Percentiles rank a stretch among this genome's conserved stretches.
phyloP scores from a whole-genome alignment of 2,888 invertebrate species.

The Lampropteryx suffumata region DNA sequence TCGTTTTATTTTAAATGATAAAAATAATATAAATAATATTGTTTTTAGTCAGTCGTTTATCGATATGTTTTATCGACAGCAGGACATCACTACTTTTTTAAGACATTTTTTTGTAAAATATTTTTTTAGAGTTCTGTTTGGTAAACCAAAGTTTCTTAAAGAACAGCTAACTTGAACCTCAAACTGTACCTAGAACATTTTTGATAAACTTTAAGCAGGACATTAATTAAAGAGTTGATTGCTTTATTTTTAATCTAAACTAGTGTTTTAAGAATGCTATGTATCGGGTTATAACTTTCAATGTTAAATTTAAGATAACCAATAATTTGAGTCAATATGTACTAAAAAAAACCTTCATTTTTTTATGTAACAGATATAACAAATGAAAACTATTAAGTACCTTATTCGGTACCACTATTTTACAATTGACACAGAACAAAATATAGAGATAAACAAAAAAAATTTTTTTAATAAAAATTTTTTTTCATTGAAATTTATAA shows the following conservation, averaged over 20 bases:
- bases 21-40: no score
- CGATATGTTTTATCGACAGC: slow-evolving; percentile 14
- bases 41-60: neutral
- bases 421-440: no score
- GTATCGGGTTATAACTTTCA: slow-evolving; percentile 59
- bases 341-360: no score
- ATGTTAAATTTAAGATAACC: slow-evolving; percentile 12
- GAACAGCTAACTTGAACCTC: slow-evolving; percentile 45
- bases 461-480: neutral
- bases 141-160: slow-evolving; percentile 23
- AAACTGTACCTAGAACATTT: slow-evolving; percentile 50
- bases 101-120: no score
- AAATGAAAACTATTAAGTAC: no score
- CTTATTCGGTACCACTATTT: no score
- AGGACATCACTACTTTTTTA: slow-evolving; percentile 6
- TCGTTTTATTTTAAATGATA: no score
- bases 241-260: slow-evolving; percentile 66
- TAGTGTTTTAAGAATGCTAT: slow-evolving; percentile 60
- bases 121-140: slow-evolving; percentile 18
- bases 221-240: slow-evolving; percentile 45
- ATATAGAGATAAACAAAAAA: no score
- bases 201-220: slow-evolving; percentile 43
- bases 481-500: slow-evolving; percentile 51
- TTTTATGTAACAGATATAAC: no score
- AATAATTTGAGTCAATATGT: no score